Base-by-base conservation (phyloP, 2,797 vertebrate species). In the Tokudaia tokunoshimensis region DNA sequence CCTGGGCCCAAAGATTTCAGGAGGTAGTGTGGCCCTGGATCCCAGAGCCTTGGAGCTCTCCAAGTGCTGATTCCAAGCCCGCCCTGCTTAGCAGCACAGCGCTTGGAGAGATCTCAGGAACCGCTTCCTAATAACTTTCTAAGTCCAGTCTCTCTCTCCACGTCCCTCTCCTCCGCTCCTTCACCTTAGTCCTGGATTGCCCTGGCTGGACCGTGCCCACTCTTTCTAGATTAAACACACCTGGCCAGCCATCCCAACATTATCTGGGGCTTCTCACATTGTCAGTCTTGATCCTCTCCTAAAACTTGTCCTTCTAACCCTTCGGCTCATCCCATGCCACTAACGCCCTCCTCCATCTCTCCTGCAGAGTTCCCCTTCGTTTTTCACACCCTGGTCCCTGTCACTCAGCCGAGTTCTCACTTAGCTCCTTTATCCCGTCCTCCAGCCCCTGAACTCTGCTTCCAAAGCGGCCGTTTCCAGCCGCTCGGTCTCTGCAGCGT, bases 371-470 rank as follows among this genome's bases (percentile, higher is more conserved):
- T 14, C 20, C 59, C 29, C 31, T 59, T 6, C 29, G 52, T 6
- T 83, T 67, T 91, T 61, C 29, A 5, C 31, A 88, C 70, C 5
- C 12, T n/a, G 78, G 81, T 11, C 22, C 72, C 52, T 87, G 50
- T n/a, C 67, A 34, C 85, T 79, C 72, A 52, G 61, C 79, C 59
- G 88, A 95, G 95, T 91, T 89, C 89, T 91, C 70, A n/a, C 80
- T 34, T 52, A 75, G 82, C 59, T 61, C 41, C 63, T 90, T 67
- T 82, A 31, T 31, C 50, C 83, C 63, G 34, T 76, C 57, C 47
- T n/a, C 29, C 47, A 94, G 26, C 12, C 83, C 75, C 44, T 63
- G 76, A 92, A 88, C 85, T 61, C 92, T 78, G 14, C n/a, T 57
- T 76, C 78, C 63, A 12, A 12, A 19, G 3, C 1, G 37, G 55